Percentiles rank a stretch among this genome's conserved stretches.
Evolutionary conservation across 2,113 vertebrate species (phyloP).

Genomic region (Chlorodrepanis virens): DNA sequence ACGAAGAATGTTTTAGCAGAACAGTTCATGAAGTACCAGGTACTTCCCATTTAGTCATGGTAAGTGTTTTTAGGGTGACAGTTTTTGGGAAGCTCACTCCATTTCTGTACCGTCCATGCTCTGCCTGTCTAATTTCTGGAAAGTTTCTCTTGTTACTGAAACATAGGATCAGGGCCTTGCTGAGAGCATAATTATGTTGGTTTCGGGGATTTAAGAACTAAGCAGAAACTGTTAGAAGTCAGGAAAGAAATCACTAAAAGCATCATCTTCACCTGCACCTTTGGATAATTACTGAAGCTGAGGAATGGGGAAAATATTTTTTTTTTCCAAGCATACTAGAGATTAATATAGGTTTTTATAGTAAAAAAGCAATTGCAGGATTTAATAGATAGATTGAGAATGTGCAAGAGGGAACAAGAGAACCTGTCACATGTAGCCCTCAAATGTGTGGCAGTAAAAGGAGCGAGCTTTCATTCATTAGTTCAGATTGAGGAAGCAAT

Average conservation of each 20-base stretch:
- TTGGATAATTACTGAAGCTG: neutral
- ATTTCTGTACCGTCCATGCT: neutral
- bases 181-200: neutral
- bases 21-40: neutral
- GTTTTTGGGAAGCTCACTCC: neutral
- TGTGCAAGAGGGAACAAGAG: neutral
- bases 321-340: neutral
- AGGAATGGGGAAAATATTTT: neutral
- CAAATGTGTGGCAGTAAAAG: neutral
- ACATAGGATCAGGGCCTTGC: neutral
- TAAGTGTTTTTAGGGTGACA: neutral
- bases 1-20: neutral
- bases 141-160: neutral
- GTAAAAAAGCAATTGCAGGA: neutral
- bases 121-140: neutral
- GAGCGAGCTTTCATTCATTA: neutral
- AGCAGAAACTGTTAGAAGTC: neutral
- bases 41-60: neutral
- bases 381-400: neutral
- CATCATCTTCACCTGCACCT: neutral
- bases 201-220: neutral
- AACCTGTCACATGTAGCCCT: neutral
- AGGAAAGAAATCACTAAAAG: neutral
- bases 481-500: neutral
- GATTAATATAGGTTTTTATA: neutral